A percentile compares a stretch with the other conserved stretches of the same genome.
phyloP scores from a whole-genome alignment of 2,888 invertebrate species.

The Acleris cristana region DNA sequence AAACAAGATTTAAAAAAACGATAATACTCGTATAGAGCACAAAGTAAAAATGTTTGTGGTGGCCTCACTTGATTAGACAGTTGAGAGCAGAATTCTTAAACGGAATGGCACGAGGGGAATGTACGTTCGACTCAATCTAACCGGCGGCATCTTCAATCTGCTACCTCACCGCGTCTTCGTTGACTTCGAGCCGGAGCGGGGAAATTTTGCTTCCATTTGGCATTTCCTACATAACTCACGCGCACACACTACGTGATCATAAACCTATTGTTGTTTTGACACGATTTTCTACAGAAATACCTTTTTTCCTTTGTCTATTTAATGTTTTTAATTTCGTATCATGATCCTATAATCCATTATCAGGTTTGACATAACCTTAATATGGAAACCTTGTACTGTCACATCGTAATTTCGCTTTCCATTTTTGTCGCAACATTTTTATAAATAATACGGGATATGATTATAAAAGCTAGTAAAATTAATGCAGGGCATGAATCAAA shows the following conservation, averaged over 20 bases:
- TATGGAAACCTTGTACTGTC: conserved; percentile 1
- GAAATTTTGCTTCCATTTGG: conserved; percentile 27
- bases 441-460: background rate
- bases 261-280: conserved; percentile 27
- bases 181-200: conserved; percentile 18
- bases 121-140: conserved; percentile 32
- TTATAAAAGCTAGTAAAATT: conserved; percentile 28
- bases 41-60: conserved; percentile 1
- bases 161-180: conserved; percentile 17
- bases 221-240: conserved; percentile 27
- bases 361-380: background rate
- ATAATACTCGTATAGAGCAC: background rate
- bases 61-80: conserved; percentile 9
- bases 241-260: conserved; percentile 18
- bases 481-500: conserved; percentile 31
- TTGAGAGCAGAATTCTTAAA: background rate
- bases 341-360: background rate
- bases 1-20: conserved; percentile 2
- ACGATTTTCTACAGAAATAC: background rate
- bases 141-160: conserved; percentile 35
- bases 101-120: conserved; percentile 25
- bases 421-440: conserved; percentile 3
- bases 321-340: too few relatives aligned
- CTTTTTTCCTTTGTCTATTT: too few relatives aligned
- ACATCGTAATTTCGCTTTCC: conserved; percentile 4